Evolutionary conservation across 2,888 invertebrate species (phyloP).

Genomic region (Agrochola lota): DNA sequence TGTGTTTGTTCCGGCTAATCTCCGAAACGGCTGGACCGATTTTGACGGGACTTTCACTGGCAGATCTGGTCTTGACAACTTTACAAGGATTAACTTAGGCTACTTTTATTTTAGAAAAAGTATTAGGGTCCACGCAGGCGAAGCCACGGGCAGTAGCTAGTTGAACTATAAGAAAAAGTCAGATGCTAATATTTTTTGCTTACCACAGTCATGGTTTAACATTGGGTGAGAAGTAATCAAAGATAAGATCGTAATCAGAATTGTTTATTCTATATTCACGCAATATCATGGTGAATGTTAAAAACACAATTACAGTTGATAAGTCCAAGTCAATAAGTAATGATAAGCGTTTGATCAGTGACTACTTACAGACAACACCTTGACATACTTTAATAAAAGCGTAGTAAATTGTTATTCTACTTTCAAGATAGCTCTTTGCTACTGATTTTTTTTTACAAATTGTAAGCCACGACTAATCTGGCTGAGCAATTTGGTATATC

Average conservation of each 20-base stretch:
- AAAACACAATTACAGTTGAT: constrained; percentile 50
- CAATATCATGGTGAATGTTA: constrained; percentile 60
- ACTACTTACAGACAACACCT: constrained; percentile 51
- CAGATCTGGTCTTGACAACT: too few species aligned
- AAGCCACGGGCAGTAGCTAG: too few species aligned
- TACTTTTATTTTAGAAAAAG: too few species aligned
- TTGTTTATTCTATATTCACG: constrained; percentile 74
- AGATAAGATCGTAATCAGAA: constrained; percentile 66
- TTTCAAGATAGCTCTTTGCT: constrained; percentile 23
- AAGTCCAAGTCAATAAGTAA: constrained; percentile 40
- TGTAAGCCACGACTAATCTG: constrained; percentile 25
- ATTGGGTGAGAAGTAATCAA: constrained; percentile 39
- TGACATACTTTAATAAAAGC: constrained; percentile 53
- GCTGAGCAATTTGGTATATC: constrained; percentile 27
- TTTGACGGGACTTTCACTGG: too few species aligned
- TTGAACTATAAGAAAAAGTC: background rate
- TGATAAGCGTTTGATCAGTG: constrained; percentile 54
- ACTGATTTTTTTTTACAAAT: constrained; percentile 54
- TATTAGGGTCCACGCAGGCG: too few species aligned
- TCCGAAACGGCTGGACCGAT: too few species aligned
- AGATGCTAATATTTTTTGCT: background rate
- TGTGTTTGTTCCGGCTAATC: too few species aligned
- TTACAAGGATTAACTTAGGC: too few species aligned
- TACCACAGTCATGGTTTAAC: background rate
- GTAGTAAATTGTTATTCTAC: constrained; percentile 2